phyloP scores from a whole-genome alignment of 2,888 invertebrate genomes.

The Drosophila monieri region DNA sequence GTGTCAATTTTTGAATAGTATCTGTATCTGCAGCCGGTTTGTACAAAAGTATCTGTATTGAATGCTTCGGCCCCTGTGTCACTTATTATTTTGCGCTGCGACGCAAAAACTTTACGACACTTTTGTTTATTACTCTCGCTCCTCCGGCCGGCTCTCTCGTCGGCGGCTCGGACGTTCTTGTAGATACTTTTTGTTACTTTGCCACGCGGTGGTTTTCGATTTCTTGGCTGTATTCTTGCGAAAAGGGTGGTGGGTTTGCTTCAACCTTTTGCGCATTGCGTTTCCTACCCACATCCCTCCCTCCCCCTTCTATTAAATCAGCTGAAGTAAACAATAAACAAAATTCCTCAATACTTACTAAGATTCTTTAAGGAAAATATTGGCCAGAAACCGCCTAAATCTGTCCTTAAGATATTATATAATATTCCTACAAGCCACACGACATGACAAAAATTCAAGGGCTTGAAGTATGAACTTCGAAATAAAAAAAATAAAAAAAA shows the following conservation, averaged over 20 bases:
- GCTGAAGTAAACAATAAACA: conserved; percentile 29
- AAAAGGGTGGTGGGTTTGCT: conserved; percentile 44
- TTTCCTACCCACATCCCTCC: conserved; percentile 34
- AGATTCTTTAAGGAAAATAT: not conserved
- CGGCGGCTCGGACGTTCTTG: conserved; percentile 61
- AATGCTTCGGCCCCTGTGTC: conserved; percentile 28
- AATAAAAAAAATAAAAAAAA: conserved; percentile 29
- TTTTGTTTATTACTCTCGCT: conserved; percentile 42
- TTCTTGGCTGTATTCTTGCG: conserved; percentile 28
- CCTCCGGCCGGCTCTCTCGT: conserved; percentile 13
- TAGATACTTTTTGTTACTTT: conserved; percentile 59
- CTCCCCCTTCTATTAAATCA: too few relatives aligned
- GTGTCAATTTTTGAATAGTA: conserved; percentile 20
- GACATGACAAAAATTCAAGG: conserved; percentile 54
- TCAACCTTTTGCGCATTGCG: conserved; percentile 78
- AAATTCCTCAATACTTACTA: conserved; percentile 13
- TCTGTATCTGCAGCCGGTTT: conserved; percentile 22
- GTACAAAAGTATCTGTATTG: conserved; percentile 19
- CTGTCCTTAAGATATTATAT: not conserved
- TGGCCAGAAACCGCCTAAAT: not conserved
- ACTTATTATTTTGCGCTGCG: conserved; percentile 58
- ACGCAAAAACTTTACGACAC: conserved; percentile 79
- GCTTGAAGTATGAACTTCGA: conserved; percentile 30
- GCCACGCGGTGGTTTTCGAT: conserved; percentile 53
- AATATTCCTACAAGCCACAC: conserved; percentile 8